Base-by-base conservation (phyloP, 2,888 invertebrate species). In the Pomacea canaliculata region DNA sequence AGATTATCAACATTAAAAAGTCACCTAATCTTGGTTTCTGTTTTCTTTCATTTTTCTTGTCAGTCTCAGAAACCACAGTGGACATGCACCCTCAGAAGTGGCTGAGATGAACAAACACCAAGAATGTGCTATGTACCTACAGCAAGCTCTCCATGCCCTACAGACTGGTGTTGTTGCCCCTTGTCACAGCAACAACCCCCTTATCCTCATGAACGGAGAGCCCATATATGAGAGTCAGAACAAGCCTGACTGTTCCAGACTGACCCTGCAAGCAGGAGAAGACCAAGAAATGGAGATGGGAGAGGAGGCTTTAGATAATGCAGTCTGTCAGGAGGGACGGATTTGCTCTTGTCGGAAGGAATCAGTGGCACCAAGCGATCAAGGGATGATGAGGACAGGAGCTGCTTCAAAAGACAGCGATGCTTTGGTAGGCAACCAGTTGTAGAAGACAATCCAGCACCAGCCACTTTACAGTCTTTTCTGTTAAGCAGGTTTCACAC, bases 41-140 rank as follows among this genome's bases (percentile, higher is more conserved):
- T 56, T 56, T 56, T 56, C 1, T 56, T 56, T 56, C 37, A 3
- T 37, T 37, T 37, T 37, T 37, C 37, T 37, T 37, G 37, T 37
- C 83, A 89, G 89, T 70, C 79, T 87, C 46, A 79, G 79, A 60
- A 89, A 88, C 78, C 82, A 86, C 75, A 86, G 79, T 77, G 83
- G 83, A 46, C 83, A 83, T 62, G 85, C 85, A 56, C 82, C 89
- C 12, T 78, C 83, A 67, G 81, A 88, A 70, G 80, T 89, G 9
- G 89, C 89, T 10, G 72, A 77, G 18, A 76, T 76, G 10, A 83
- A 84, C 76, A 86, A 86, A 0, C 81, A 83, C 76, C 67, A 66
- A 0, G 85, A 87, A 46, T 88, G 87, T 82, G 84, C 84, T 10
- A 77, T 76, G 48, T 86, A 84, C 79, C 79, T 89, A 27, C 84